Evolutionary conservation across 2,888 invertebrate species (phyloP), one percentile per base, ranked within the genome.

Genomic region (Leptogaster cylindrica): DNA sequence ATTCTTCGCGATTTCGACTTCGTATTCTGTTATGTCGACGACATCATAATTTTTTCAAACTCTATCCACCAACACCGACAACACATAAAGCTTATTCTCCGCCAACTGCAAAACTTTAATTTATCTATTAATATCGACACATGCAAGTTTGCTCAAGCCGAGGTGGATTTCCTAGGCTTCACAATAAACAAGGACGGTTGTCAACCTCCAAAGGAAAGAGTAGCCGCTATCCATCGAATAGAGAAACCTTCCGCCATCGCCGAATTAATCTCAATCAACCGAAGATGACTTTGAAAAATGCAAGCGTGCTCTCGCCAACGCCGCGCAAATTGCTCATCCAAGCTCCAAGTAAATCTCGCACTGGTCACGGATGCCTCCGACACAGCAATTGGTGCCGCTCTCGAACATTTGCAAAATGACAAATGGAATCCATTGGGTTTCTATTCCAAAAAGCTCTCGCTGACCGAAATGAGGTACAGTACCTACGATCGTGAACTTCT

Each of bases 31-130:
- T 51, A 51, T 5, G 31, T 25, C 8, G 27, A 51, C 2, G 51
- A 27, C 16, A 51, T 51, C 2, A 8, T 51, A 1, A 44, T 44
- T 14, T 5, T 20, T 3, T 44, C 44, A 1, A 23, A 44, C 8
- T 46, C 28, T 68, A 52, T 7, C 51, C 68, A 8, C 1, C 28
- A 58, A 36, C 66, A 66, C 50, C 20, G 31, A 8, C 5, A 65
- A 46, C 55, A 65, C n/a, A 6, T 58, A 25, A 20, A 4, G 2
- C 14, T 12, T 41, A 8, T 41, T 41, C 3, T 41, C 16, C 41
- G 18, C 7, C 14, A 18, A 41, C 41, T 41, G 6, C 41, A 3
- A 4, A 2, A 12, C 6, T 16, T 2, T 4, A 8, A 8, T 41
- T 14, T 41, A 12, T 16, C 41, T n/a, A 41, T 41, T 8, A 41